Evolutionary conservation across 2,888 invertebrate species (phyloP).

Genomic region (Melinaea menophilus): DNA sequence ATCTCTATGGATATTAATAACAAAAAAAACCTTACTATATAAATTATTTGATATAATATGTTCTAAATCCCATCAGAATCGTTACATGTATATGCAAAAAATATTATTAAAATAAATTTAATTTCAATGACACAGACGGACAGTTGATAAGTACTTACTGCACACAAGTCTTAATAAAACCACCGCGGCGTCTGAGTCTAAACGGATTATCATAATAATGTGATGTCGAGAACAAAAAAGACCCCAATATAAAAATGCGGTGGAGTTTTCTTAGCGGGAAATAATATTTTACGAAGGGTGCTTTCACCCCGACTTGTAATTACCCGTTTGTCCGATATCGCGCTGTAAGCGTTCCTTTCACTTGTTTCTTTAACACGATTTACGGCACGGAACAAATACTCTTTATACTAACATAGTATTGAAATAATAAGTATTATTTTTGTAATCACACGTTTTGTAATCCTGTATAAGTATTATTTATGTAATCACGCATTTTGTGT

Average conservation of each 20-base stretch:
- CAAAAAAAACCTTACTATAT: too few species aligned
- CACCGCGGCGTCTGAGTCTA: not conserved
- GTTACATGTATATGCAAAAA: too few species aligned
- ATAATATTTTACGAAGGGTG: slow-evolving; percentile 4
- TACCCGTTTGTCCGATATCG: slow-evolving; percentile 4
- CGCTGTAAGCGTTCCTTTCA: not conserved
- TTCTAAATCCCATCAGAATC: too few species aligned
- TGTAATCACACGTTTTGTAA: too few species aligned
- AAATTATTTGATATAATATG: too few species aligned
- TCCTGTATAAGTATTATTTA: too few species aligned
- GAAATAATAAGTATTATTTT: too few species aligned
- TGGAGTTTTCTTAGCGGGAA: slow-evolving; percentile 3
- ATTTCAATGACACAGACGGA: too few species aligned
- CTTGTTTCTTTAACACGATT: slow-evolving; percentile 1
- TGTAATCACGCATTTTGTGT: too few species aligned
- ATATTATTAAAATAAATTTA: too few species aligned
- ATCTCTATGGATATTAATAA: too few species aligned
- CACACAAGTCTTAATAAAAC: not conserved
- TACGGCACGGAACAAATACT: not conserved
- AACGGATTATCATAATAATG: slow-evolving; percentile 6
- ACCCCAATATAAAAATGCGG: slow-evolving; percentile 1
- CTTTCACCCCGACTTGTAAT: not conserved
- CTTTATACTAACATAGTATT: too few species aligned
- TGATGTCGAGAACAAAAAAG: not conserved
- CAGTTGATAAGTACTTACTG: not conserved